Base-by-base conservation (phyloP, 2,797 vertebrate species). In the Enteromius fasciolatus region DNA sequence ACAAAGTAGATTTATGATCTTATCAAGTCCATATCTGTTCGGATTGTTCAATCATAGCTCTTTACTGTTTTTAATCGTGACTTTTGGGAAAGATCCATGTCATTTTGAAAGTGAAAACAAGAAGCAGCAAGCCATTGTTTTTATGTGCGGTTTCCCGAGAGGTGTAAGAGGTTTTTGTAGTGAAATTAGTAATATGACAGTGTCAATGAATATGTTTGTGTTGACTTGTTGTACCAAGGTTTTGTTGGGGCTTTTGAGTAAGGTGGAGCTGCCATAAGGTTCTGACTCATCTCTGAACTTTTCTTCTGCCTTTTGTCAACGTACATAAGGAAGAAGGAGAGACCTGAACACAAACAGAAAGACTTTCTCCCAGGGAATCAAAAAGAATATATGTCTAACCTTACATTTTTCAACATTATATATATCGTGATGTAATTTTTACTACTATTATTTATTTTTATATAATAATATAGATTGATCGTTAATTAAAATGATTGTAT, bases 261-360 rank as follows among this genome's bases (percentile, higher is more conserved):
- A 57, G 69, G 79, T 64, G 54, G 57, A 73, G 54, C 57, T 36
- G 20, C 61, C 36, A 44, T 4, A 28, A 41, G 57, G 18, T 28
- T 64, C 57, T 63, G 79, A 63, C 79, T 63, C 41, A 63, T 39
- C 4, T 72, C 23, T 28, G 1, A 41, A 76, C 57, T 7, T 76
- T 41, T 33, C n/a, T 4, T 59, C 52, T 18, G 1, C 6, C 15
- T 25, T 25, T 1, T 59, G n/a, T 41, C 59, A 75, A 61, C 28
- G 4, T 33, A 64, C 61, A 7, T 14, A 59, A 23, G n/a, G 54
- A 4, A 14, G 11, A 59, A 23, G 23, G 11, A 14, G 57, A 59
- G 61, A 31, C 28, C 68, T 73, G 28, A 46, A 59, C 79, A 73
- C 14, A 36, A 46, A 25, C 9, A 44, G 5, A 50, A n/a, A 25